Conservation (phyloP, 2,113 vertebrate species). For the Eurypyga helias region DNA sequence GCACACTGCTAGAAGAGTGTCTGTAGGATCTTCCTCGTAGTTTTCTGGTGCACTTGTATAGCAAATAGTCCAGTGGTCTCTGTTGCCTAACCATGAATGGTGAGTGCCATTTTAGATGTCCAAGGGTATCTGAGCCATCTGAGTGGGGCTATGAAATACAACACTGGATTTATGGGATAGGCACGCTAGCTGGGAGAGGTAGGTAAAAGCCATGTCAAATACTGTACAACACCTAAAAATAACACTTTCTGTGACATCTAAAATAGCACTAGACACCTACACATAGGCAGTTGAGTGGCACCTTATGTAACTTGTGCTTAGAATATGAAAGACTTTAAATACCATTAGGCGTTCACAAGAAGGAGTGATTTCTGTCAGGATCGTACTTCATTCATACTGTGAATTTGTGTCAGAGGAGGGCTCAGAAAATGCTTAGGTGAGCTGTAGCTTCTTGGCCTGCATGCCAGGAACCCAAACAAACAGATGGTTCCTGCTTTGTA, state of each 20-base stretch:
- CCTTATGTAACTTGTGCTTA: background rate
- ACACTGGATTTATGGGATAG: background rate
- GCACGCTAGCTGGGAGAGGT: background rate
- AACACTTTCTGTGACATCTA: background rate
- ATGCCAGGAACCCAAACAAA: background rate
- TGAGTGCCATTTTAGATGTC: background rate
- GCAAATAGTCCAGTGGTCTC: background rate
- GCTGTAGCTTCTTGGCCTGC: background rate
- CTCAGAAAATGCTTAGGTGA: background rate
- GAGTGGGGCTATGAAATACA: background rate
- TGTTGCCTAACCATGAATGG: background rate
- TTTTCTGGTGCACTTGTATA: background rate
- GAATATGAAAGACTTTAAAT: background rate
- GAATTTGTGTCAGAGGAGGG: background rate
- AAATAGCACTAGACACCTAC: background rate
- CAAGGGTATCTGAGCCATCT: background rate
- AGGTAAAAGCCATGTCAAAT: background rate
- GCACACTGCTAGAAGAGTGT: background rate
- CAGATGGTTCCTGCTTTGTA: background rate
- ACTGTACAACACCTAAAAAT: background rate
- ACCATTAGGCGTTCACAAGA: rapidly evolving
- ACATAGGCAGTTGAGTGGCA: background rate
- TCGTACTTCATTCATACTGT: rapidly evolving
- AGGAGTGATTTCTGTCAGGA: background rate
- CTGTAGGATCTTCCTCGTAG: background rate